Evolutionary conservation across 2,888 invertebrate species (phyloP).

Genomic region (Ophioninae sp.): DNA sequence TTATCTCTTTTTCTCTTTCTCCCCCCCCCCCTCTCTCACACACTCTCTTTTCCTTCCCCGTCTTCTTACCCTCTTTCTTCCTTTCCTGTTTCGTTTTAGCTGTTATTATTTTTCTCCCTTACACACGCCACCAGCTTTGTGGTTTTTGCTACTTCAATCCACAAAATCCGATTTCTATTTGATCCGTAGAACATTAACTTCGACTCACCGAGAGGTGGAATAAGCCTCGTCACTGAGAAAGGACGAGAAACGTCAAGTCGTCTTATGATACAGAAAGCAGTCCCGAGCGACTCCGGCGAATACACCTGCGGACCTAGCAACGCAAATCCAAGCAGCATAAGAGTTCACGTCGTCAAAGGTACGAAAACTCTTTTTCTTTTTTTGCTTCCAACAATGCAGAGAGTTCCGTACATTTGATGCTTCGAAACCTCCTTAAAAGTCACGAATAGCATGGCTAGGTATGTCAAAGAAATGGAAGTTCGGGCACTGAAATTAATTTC

Average conservation of each 20-base stretch:
- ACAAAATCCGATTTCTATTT: constrained; percentile 50
- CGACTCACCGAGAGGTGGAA: constrained; percentile 81
- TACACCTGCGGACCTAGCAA: constrained; percentile 82
- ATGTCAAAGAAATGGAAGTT: too few relatives aligned
- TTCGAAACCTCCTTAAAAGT: too few relatives aligned
- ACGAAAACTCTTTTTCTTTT: constrained; percentile 71
- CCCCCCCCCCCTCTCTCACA: background rate
- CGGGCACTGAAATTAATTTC: too few relatives aligned
- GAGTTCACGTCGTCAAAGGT: constrained; percentile 94
- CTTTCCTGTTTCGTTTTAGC: background rate
- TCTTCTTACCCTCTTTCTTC: background rate
- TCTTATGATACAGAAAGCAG: constrained; percentile 81
- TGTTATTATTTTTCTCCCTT: constrained; percentile 1
- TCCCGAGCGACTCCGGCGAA: constrained; percentile 80
- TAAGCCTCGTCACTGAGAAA: constrained; percentile 82
- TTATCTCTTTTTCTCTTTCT: background rate
- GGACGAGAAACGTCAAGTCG: constrained; percentile 81
- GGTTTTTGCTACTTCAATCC: constrained; percentile 40
- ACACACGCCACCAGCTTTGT: background rate
- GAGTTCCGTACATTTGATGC: too few relatives aligned
- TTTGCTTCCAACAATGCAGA: too few relatives aligned
- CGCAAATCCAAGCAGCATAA: constrained; percentile 89
- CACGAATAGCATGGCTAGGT: too few relatives aligned
- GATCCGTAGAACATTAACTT: constrained; percentile 80
- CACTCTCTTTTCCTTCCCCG: background rate